Base-by-base conservation (phyloP, 2,888 invertebrate species). In the Melanostoma scalare region DNA sequence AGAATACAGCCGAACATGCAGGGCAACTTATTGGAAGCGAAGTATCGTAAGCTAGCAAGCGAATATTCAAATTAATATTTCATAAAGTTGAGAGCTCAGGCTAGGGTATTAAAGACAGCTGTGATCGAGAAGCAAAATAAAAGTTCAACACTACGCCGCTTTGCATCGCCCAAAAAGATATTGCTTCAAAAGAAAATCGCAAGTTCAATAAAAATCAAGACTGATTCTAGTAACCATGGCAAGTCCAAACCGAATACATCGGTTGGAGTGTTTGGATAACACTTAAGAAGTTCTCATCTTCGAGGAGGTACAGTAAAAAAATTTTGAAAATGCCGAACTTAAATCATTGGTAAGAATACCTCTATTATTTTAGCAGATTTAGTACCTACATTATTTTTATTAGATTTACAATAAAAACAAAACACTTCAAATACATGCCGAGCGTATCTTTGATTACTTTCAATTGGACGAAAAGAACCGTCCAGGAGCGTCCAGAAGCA, bases 301-400 rank as follows among this genome's bases (percentile, higher is more conserved):
- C 89, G 97, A 97, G 88, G 98, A 99, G 89, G 92, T 99, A 74
- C 95, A 96, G 89, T 96, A 96, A 90, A 98, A 97, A 92, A 97
- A 98, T 61, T 94, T 96, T 88, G 97, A 98, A 92, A 98, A 98
- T 94, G 98, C 97, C 67, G 94, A 95, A 87, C 92, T 96, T 87
- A 94, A 96, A 80, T 96, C 96, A 88, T 93, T 95, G 94, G 96
- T 97, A 92, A 88, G 88, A 87, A 50, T 35, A n/a, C 1, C n/a
- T n/a, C n/a, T n/a, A 38, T 9, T 65, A 50, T 56, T 33, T 60
- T 74, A 4, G 1, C 33, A 20, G 6, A 8, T 55, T n/a, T n/a
- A n/a, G n/a, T n/a, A n/a, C n/a, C n/a, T n/a, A n/a, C n/a, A n/a
- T n/a, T n/a, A 69, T 44, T 71, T 63, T 63, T 55, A 58, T 80